These are phyloP conservation scores for Brachionus calyciflorus DNA, from an alignment of 1,140 invertebrate species.

Conservation along the genomic window DNA sequence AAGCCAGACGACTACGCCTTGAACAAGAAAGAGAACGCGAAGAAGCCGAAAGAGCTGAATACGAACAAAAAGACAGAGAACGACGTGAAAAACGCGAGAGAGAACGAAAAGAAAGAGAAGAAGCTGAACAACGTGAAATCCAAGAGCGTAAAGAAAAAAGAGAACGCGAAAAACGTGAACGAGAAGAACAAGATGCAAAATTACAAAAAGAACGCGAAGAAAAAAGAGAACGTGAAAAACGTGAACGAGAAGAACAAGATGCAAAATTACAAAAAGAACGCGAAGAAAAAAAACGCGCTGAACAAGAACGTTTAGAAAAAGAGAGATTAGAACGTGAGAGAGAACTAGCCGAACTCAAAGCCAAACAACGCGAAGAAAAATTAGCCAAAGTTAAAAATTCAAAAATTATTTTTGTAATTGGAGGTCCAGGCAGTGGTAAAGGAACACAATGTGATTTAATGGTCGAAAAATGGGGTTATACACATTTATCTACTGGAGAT, in stretches of 20 bases:
- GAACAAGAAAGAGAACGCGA: background rate
- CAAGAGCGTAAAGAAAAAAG: conserved; percentile 9
- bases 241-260: conserved; percentile 2
- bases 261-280: background rate
- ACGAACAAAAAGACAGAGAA: background rate
- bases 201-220: conserved; percentile 6
- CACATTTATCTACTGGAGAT: conserved; percentile 82
- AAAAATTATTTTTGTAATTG: conserved; percentile 48
- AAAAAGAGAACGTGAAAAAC: background rate
- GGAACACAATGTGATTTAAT: conserved; percentile 79
- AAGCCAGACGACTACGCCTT: background rate
- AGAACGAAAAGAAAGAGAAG: conserved; percentile 3
- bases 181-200: conserved; percentile 5
- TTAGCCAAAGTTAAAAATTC: conserved; percentile 25
- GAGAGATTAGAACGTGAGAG: background rate
- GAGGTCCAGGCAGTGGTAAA: conserved; percentile 63
- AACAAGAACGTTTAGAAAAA: background rate
- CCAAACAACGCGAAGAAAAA: conserved; percentile 21
- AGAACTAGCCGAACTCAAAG: background rate
- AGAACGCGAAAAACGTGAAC: conserved; percentile 1
- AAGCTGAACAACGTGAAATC: background rate
- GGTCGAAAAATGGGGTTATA: conserved; percentile 74
- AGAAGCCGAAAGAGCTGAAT: background rate
- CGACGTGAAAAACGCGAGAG: conserved; percentile 6
- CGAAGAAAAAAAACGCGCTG: background rate